Conservation (phyloP, 2,888 invertebrate genomes). For the Lasioglossum morio region DNA sequence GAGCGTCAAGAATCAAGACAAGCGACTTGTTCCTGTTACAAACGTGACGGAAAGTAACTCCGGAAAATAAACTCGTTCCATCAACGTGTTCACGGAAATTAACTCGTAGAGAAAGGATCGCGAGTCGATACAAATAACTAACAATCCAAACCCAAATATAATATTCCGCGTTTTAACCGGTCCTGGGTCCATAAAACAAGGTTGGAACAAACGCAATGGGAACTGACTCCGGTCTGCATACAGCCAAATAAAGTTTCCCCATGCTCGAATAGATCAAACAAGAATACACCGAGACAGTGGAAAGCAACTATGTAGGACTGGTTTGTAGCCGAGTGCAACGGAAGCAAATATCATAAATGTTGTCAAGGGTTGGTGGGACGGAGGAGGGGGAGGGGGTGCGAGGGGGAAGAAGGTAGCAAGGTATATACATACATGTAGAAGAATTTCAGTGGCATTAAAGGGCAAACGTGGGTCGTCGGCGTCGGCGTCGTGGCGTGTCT, state of each 20-base stretch:
- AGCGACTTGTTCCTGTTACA: not conserved
- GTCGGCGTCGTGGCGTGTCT: not conserved
- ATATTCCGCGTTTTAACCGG: not conserved
- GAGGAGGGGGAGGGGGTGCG: not conserved
- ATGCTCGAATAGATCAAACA: not conserved
- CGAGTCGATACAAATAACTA: not conserved
- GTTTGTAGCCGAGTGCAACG: not conserved
- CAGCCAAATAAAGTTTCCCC: not conserved
- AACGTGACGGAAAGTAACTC: not conserved
- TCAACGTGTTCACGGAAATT: not conserved
- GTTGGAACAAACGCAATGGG: not conserved
- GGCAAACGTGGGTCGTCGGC: conserved; percentile 21
- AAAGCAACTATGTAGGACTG: not conserved
- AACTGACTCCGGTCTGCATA: not conserved
- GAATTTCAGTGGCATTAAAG: conserved; percentile 25
- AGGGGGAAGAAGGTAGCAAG: not conserved
- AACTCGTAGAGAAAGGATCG: not conserved
- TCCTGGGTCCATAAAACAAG: not conserved
- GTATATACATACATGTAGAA: not conserved
- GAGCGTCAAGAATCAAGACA: not conserved
- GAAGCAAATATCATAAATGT: conserved; percentile 1
- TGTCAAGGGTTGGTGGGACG: not conserved
- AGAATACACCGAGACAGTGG: not conserved
- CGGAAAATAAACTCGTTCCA: not conserved
- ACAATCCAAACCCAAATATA: not conserved